Evolutionary conservation across 2,113 vertebrate species (phyloP).

Genomic region (Chrysochloris asiatica): DNA sequence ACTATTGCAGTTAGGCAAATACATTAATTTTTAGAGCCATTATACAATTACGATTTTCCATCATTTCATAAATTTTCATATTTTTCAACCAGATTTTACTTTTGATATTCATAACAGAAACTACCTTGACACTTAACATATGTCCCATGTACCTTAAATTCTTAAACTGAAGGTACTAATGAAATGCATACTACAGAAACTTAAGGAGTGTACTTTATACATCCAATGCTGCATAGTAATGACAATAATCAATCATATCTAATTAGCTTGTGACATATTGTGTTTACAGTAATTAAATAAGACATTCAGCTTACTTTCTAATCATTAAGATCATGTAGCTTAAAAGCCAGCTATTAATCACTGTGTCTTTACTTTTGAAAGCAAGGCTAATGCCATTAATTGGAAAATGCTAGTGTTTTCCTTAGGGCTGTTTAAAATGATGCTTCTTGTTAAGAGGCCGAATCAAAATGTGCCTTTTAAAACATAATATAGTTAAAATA

Average conservation of each 20-base stretch:
- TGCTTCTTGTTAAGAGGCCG: slow-evolving; percentile 17
- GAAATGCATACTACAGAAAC: slow-evolving; percentile 3
- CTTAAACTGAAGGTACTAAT: slow-evolving; percentile 59
- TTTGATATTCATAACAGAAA: slow-evolving; percentile 12
- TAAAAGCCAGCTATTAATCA: slow-evolving; percentile 76
- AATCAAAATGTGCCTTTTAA: slow-evolving; percentile 17
- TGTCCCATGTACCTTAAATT: neutral
- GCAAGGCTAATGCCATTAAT: slow-evolving; percentile 66
- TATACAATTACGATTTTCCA: neutral
- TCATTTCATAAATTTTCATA: neutral
- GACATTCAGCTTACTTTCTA: slow-evolving; percentile 76
- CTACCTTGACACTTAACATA: slow-evolving; percentile 1
- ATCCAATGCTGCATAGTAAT: slow-evolving; percentile 65
- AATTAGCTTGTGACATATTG: slow-evolving; percentile 75
- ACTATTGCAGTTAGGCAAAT: neutral
- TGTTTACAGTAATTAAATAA: slow-evolving; percentile 77
- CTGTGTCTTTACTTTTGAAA: slow-evolving; percentile 60
- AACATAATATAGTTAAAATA: neutral
- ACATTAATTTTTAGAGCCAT: neutral
- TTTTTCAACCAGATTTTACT: neutral
- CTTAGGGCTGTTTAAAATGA: slow-evolving; percentile 56
- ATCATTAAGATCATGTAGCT: slow-evolving; percentile 74
- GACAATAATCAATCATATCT: slow-evolving; percentile 79
- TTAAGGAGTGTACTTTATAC: slow-evolving; percentile 70
- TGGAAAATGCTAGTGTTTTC: slow-evolving; percentile 49